Percentiles rank a stretch among this genome's conserved stretches.
Evolutionary conservation across 2,797 vertebrate genomes (phyloP).

Genomic region (Coluber constrictor): DNA sequence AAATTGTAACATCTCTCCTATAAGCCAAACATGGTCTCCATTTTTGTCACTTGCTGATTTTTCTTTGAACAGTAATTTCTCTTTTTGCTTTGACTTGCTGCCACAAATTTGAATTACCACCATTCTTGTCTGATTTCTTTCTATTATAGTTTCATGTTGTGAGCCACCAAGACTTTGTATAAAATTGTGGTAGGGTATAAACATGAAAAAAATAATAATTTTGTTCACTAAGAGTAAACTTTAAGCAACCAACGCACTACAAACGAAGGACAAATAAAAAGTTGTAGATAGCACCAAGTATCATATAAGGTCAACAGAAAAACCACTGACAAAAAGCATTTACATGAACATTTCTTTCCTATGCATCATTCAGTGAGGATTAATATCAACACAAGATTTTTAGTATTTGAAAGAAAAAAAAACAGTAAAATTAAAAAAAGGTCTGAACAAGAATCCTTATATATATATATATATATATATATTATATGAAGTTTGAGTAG

Average conservation of each 20-base stretch:
- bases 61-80: neutral
- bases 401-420: neutral
- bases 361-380: neutral
- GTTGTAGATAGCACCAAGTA: neutral
- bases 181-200: neutral
- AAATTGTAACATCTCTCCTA: neutral
- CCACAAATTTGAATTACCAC: neutral
- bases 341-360: neutral
- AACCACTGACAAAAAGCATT: neutral
- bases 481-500: no score
- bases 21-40: neutral
- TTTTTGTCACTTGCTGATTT: neutral
- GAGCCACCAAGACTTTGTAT: neutral
- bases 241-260: neutral
- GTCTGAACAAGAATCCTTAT: neutral
- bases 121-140: neutral
- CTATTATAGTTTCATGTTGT: neutral
- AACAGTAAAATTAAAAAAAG: neutral
- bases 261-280: neutral
- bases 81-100: neutral
- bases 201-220: neutral
- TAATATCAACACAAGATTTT: neutral
- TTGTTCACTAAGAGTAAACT: neutral
- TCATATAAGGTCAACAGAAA: neutral
- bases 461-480: neutral